These are phyloP conservation scores for Littorina saxatilis DNA, from an alignment of 1,140 invertebrate species.

Conservation along the genomic window DNA sequence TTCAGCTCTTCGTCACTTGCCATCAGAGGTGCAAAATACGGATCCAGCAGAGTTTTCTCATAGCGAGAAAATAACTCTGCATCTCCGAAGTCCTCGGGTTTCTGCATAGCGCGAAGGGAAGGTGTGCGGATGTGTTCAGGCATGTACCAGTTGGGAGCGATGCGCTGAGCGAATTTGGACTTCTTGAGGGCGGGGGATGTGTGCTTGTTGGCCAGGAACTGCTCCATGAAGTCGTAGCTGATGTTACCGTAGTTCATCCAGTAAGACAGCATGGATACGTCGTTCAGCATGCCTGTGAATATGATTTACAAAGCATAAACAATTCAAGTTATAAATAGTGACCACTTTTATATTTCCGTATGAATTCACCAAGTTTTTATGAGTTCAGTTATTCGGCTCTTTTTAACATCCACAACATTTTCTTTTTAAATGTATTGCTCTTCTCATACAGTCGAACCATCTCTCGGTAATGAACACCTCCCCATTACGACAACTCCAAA, in stretches of 20 bases:
- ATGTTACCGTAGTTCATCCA: constrained; percentile 62
- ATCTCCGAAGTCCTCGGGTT: constrained; percentile 54
- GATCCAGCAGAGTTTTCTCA: constrained; percentile 58
- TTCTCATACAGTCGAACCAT: too few species aligned
- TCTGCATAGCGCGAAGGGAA: constrained; percentile 48
- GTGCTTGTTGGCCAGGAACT: constrained; percentile 60
- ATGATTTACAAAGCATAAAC: too few species aligned
- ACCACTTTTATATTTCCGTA: too few species aligned
- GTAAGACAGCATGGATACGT: constrained; percentile 55
- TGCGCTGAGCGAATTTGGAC: constrained; percentile 55
- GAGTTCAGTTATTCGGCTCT: too few species aligned
- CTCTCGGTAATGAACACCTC: too few species aligned
- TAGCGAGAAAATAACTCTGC: constrained; percentile 49
- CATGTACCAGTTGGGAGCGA: constrained; percentile 58
- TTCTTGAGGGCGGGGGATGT: constrained; percentile 57
- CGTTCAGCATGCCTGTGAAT: constrained; percentile 54
- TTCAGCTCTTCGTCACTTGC: constrained; percentile 48
- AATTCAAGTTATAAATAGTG: too few species aligned
- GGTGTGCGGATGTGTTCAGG: constrained; percentile 56
- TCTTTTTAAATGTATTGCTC: too few species aligned
- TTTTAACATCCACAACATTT: too few species aligned
- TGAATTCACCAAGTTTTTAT: too few species aligned
- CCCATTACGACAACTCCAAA: too few species aligned
- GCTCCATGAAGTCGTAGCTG: constrained; percentile 52
- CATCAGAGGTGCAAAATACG: constrained; percentile 61